A percentile compares a stretch with the other conserved stretches of the same genome.
These are phyloP conservation scores for Esox lucius DNA, from an alignment of 2,797 vertebrate genomes.

Conservation along the genomic window DNA sequence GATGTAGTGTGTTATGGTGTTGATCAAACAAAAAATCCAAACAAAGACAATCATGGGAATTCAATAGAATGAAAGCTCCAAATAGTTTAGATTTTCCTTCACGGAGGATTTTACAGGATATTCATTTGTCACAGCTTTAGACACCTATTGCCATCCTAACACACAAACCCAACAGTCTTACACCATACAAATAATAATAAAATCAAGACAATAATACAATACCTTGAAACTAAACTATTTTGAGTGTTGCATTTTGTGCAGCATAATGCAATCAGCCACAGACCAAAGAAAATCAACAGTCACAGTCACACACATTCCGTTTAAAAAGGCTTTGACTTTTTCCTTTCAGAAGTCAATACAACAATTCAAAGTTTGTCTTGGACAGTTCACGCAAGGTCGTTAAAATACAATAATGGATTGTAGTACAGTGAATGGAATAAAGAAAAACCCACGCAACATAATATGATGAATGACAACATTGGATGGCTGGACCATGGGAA, in stretches of 20 bases:
- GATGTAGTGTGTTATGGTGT: constrained; percentile 24
- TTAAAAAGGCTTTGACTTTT: constrained; percentile 46
- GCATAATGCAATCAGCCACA: constrained; percentile 1
- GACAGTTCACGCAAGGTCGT: constrained; percentile 30
- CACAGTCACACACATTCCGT: constrained; percentile 43
- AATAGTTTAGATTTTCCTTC: constrained; percentile 27
- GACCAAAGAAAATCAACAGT: not conserved
- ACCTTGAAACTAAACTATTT: constrained; percentile 22
- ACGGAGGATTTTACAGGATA: constrained; percentile 20
- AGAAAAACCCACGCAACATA: constrained; percentile 22
- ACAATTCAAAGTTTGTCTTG: constrained; percentile 21
- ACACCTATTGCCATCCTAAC: constrained; percentile 6
- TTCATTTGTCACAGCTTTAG: constrained; percentile 25
- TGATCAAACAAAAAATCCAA: constrained; percentile 27
- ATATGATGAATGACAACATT: constrained; percentile 25
- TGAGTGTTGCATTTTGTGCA: not conserved
- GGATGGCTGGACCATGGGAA: constrained; percentile 43
- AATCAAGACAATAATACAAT: constrained; percentile 27
- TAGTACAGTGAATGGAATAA: constrained; percentile 32
- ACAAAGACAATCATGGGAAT: constrained; percentile 5
- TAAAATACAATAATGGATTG: constrained; percentile 40
- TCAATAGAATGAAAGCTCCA: constrained; percentile 17
- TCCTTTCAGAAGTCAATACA: constrained; percentile 26
- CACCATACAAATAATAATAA: constrained; percentile 25
- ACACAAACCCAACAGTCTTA: constrained; percentile 4